Evolutionary conservation across 2,113 vertebrate genomes (phyloP).

Genomic region (Burhinus oedicnemus): DNA sequence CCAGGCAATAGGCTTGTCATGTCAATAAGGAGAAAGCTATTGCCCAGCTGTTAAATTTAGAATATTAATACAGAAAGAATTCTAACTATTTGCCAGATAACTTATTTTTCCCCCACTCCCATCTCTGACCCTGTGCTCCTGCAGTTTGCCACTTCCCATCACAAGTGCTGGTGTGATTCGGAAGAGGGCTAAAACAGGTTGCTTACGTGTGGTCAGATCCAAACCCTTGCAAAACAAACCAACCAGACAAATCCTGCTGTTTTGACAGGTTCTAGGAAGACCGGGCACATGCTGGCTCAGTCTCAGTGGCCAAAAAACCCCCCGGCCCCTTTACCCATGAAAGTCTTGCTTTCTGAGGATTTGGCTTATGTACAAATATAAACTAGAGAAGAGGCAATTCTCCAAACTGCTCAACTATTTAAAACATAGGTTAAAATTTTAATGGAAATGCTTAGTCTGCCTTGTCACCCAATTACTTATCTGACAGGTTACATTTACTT

Average conservation of each 20-base stretch:
- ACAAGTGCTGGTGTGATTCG: neutral
- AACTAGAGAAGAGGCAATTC: neutral
- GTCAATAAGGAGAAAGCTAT: neutral
- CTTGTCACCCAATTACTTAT: neutral
- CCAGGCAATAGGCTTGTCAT: neutral
- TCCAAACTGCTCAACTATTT: neutral
- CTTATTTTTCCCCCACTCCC: neutral
- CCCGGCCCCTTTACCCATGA: rapidly evolving
- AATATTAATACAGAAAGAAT: neutral
- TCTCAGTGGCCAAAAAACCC: neutral
- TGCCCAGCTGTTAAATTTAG: neutral
- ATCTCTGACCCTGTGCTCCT: neutral
- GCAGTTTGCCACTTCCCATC: neutral
- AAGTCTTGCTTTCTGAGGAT: neutral
- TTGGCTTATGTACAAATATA: neutral
- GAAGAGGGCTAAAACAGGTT: neutral
- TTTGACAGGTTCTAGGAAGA: neutral
- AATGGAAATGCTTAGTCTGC: neutral
- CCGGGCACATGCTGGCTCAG: rapidly evolving
- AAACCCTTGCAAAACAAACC: neutral
- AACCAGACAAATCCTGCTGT: neutral
- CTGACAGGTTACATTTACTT: neutral
- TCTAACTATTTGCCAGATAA: neutral
- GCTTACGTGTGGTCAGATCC: neutral
- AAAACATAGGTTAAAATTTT: neutral